Conservation (phyloP, 2,797 vertebrate species). For the Cynodonichthys magdalenae region DNA sequence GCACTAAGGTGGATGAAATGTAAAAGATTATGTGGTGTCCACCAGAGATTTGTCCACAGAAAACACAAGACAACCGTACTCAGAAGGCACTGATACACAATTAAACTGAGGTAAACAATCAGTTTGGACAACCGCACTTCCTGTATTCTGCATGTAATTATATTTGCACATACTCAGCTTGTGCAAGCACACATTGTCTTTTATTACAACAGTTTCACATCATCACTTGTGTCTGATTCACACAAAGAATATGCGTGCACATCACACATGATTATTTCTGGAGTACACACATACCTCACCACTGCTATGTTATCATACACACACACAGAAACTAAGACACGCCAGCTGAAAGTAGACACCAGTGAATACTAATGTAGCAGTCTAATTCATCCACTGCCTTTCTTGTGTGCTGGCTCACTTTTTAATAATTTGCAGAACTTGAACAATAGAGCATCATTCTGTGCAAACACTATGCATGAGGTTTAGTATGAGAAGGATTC, state of each 20-base stretch:
- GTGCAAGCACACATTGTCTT: constrained; percentile 8
- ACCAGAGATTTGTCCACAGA: constrained; percentile 7
- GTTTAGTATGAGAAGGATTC: constrained; percentile 23
- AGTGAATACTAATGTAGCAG: constrained; percentile 46
- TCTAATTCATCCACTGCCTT: constrained; percentile 16
- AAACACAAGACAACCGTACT: constrained; percentile 5
- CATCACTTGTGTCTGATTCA: constrained; percentile 9
- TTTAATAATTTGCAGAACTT: constrained; percentile 11
- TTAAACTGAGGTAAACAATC: constrained; percentile 32
- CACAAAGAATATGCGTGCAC: constrained; percentile 11
- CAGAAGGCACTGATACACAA: constrained; percentile 2
- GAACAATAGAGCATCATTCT: constrained; percentile 17
- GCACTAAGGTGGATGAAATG: constrained; percentile 17
- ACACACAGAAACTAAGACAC: constrained; percentile 9
- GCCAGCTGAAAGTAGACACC: constrained; percentile 36
- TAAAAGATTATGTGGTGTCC: constrained; percentile 32
- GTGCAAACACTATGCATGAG: not conserved
- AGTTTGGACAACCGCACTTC: constrained; percentile 37
- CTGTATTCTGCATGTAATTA: constrained; percentile 13
- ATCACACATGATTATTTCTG: constrained; percentile 19
- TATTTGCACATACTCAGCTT: constrained; percentile 12
- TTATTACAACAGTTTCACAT: constrained; percentile 7
- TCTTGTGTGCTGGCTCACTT: constrained; percentile 15
- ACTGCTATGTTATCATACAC: not conserved
- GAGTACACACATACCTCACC: constrained; percentile 9